Evolutionary conservation across 2,113 vertebrate genomes (phyloP).

Genomic region (Shinisaurus crocodilurus): DNA sequence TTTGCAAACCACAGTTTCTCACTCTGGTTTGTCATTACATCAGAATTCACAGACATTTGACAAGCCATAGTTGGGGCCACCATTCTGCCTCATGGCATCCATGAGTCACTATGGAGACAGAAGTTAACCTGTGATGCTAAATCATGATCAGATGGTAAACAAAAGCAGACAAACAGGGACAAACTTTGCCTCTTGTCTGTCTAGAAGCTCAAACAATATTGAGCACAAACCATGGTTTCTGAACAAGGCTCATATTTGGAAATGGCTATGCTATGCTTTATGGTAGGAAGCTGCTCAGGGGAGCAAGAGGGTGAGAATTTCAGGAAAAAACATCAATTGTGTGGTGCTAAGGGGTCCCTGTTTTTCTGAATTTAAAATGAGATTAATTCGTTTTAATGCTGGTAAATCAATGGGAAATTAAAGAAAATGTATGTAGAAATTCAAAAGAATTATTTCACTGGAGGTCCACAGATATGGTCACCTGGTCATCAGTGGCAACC

Average conservation of each 20-base stretch:
- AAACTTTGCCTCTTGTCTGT: no score
- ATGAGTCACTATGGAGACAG: neutral
- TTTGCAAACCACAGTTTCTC: neutral
- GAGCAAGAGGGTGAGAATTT: neutral
- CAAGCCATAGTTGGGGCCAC: neutral
- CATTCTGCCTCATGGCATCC: neutral
- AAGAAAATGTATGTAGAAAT: no score
- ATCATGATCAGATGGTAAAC: neutral
- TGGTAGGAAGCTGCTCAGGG: neutral
- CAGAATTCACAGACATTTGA: neutral
- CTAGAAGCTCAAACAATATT: neutral
- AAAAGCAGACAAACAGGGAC: neutral
- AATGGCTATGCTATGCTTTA: no score
- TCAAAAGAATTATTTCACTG: neutral
- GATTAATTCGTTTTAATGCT: no score
- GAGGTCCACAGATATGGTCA: neutral
- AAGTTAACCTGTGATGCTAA: neutral
- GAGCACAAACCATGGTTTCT: no score
- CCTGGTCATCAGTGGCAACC: neutral
- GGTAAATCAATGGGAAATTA: no score
- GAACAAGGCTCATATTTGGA: no score
- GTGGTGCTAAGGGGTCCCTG: no score
- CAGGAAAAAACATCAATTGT: neutral
- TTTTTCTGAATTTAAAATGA: neutral
- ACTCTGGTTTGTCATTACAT: neutral